phyloP scores from a whole-genome alignment of 53 echinoderm and acorn worm genomes.

The Zoroaster sp. region DNA sequence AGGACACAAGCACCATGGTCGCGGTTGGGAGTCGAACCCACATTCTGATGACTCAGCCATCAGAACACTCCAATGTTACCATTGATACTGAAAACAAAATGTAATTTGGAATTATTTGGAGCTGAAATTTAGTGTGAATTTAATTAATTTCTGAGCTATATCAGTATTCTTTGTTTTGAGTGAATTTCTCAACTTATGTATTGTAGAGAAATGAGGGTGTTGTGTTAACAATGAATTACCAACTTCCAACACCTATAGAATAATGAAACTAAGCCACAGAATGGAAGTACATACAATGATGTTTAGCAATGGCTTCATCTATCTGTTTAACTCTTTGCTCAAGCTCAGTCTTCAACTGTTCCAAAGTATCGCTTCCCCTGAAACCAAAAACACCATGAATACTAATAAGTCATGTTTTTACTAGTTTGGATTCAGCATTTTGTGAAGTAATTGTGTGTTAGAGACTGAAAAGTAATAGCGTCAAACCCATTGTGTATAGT shows the following conservation, averaged over 20 bases:
- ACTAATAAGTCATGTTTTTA: neutral
- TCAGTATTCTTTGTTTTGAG: neutral
- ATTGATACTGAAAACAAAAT: neutral
- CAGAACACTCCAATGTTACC: neutral
- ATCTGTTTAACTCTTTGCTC: conserved; percentile 22
- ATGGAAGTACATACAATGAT: neutral
- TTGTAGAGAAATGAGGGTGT: no score
- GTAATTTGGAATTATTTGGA: neutral
- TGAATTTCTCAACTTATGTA: no score
- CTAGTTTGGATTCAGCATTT: neutral
- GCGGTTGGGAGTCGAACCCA: no score
- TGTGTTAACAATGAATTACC: neutral
- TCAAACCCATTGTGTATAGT: no score
- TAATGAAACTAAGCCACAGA: neutral
- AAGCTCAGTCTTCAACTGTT: conserved; percentile 27
- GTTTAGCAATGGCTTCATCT: conserved; percentile 25
- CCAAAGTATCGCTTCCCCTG: conserved; percentile 12
- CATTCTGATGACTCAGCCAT: no score
- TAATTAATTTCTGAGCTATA: neutral
- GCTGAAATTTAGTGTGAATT: neutral
- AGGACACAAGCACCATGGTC: no score
- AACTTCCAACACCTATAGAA: neutral
- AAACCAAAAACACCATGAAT: neutral
- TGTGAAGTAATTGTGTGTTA: neutral
- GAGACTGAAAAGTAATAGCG: no score